These are phyloP conservation scores for Brotula barbata DNA, from an alignment of 2,797 vertebrate genomes.

Conservation along the genomic window DNA sequence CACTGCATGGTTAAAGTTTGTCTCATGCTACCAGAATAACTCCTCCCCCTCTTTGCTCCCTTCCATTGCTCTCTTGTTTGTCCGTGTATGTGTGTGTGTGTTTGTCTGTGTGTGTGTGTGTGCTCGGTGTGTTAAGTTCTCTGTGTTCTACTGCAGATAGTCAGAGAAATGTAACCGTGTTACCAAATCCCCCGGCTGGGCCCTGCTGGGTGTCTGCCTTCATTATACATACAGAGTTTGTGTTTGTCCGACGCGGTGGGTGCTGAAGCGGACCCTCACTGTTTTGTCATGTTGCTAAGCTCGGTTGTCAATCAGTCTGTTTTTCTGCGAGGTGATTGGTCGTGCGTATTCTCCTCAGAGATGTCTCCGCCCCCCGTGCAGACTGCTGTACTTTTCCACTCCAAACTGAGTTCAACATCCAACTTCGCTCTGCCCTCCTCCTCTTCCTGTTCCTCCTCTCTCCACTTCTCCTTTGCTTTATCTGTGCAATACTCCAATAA, in stretches of 20 bases:
- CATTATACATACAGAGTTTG: conserved; percentile 4
- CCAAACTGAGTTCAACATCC: conserved; percentile 40
- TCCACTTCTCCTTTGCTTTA: conserved; percentile 33
- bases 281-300: conserved; percentile 30
- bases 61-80: not conserved
- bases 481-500: no score
- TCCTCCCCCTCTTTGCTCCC: conserved; percentile 3
- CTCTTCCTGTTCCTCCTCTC: conserved; percentile 11
- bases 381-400: conserved; percentile 71
- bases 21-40: conserved; percentile 52
- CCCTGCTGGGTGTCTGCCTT: no score
- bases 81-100: no score
- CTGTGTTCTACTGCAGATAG: not conserved
- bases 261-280: conserved; percentile 19
- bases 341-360: conserved; percentile 15
- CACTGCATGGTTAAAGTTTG: no score
- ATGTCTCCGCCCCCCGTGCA: conserved; percentile 39
- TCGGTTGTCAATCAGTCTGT: conserved; percentile 45
- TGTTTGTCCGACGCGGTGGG: conserved; percentile 1
- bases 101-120: no score
- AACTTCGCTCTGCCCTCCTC: conserved; percentile 40
- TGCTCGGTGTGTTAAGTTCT: not conserved
- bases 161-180: not conserved
- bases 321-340: conserved; percentile 57
- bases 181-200: no score